Evolutionary conservation across 2,113 vertebrate genomes (phyloP), one percentile per base, ranked within the genome.

Genomic region (Nibea albiflora): DNA sequence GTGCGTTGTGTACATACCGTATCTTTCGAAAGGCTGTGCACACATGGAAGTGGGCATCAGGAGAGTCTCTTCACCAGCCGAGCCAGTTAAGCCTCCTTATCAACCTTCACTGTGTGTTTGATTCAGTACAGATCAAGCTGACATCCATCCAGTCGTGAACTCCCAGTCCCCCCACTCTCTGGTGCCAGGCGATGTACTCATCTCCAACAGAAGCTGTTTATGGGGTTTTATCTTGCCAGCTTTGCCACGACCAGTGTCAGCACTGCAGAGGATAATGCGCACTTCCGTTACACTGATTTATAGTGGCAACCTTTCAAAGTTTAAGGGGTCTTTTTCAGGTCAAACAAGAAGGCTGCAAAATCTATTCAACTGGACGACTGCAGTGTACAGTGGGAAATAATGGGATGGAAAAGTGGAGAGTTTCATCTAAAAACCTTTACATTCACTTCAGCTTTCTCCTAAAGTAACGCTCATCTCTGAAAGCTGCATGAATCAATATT

Each of bases 131-230:
- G 84, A 87, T 88, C 73, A 54, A 71, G 53, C 62, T 69, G 88
- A 90, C 92, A 88, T 81, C 76, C 81, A 81, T 63, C 73, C 76
- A n/a, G 68, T 67, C 31, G 19, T 80, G 85, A 90, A 84, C 83
- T 77, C 71, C 52, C 57, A 2, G 60, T 47, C 63, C 80, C 80
- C 7, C 7, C 15, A 2, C 68, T 81, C 71, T 28, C 56, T 64
- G 46, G 56, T 53, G 20, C 69, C 67, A 7, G 39, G 58, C 68
- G 20, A 3, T 11, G 75, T 69, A 83, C 83, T 84, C 63, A 19
- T 85, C 68, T 81, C 69, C 73, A 54, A 61, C 63, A 19, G 15
- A 35, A 58, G 54, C 73, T 80, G 56, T 80, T 83, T 70, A 79
- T 26, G 47, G 61, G 68, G 54, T 35, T 86, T 90, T 86, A 90